Evolutionary conservation across 2,113 vertebrate species (phyloP).

Genomic region (Montifringilla adamsi): DNA sequence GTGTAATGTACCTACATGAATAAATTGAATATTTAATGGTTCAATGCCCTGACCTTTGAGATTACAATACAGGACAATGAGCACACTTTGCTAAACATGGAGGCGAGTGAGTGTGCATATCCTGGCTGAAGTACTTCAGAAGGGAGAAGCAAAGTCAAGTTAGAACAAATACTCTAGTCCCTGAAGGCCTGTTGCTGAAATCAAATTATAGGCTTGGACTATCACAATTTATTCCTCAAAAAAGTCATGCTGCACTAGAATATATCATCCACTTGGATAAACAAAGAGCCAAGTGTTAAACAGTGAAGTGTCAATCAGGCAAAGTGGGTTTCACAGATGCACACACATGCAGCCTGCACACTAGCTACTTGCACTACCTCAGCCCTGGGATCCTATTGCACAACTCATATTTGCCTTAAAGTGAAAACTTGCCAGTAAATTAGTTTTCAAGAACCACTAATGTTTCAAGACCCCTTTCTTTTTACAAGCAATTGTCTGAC

Average conservation of each 20-base stretch:
- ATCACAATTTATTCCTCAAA: not conserved
- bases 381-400: not conserved
- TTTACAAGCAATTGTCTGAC: not conserved
- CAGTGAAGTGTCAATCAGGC: not conserved
- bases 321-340: not conserved
- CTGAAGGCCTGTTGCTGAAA: conserved; percentile 17
- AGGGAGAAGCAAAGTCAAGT: conserved; percentile 6
- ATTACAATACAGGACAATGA: conserved; percentile 7
- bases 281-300: conserved; percentile 13
- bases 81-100: not conserved
- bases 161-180: conserved; percentile 30
- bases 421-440: not conserved
- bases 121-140: not conserved
- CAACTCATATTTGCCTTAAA: not conserved
- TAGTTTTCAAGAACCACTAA: not conserved
- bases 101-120: not conserved
- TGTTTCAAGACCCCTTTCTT: not conserved
- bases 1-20: conserved; percentile 22
- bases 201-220: conserved; percentile 27
- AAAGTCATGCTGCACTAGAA: not conserved
- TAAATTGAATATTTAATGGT: conserved; percentile 42
- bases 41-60: conserved; percentile 35
- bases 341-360: not conserved
- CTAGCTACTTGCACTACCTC: not conserved
- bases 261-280: conserved; percentile 15